Evolutionary conservation across 2,888 invertebrate genomes (phyloP).

Genomic region (Xestia xanthographa): DNA sequence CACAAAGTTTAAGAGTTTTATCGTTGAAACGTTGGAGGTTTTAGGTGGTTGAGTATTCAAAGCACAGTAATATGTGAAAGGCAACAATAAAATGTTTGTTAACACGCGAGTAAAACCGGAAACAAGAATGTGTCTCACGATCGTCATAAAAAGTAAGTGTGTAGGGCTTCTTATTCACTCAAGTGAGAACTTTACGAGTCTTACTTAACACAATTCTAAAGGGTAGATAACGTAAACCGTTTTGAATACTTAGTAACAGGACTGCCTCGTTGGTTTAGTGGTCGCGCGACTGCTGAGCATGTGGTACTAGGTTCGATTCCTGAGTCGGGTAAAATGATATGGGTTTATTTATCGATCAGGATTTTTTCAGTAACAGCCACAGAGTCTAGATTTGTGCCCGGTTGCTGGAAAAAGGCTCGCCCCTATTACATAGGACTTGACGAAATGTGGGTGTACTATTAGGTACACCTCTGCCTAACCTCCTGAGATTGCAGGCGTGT

Average conservation of each 20-base stretch:
- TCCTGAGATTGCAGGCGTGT: not conserved
- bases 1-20: not conserved
- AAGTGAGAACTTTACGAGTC: conserved; percentile 14
- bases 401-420: too few relatives aligned
- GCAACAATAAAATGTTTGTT: conserved; percentile 2
- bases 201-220: conserved; percentile 1
- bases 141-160: not conserved
- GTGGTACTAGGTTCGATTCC: too few relatives aligned
- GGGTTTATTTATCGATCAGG: too few relatives aligned
- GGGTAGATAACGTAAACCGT: conserved; percentile 1
- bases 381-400: too few relatives aligned
- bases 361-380: too few relatives aligned
- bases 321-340: too few relatives aligned
- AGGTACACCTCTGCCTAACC: too few relatives aligned
- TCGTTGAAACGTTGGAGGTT: not conserved
- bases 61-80: conserved; percentile 41
- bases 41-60: not conserved
- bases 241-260: not conserved
- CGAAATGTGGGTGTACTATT: too few relatives aligned
- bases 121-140: conserved; percentile 29
- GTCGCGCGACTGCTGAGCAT: not conserved
- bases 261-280: not conserved
- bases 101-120: conserved; percentile 22
- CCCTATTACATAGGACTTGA: too few relatives aligned
- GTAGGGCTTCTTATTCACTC: not conserved